Conservation (phyloP, 2,797 vertebrate genomes). For the Anabacerthia variegaticeps region DNA sequence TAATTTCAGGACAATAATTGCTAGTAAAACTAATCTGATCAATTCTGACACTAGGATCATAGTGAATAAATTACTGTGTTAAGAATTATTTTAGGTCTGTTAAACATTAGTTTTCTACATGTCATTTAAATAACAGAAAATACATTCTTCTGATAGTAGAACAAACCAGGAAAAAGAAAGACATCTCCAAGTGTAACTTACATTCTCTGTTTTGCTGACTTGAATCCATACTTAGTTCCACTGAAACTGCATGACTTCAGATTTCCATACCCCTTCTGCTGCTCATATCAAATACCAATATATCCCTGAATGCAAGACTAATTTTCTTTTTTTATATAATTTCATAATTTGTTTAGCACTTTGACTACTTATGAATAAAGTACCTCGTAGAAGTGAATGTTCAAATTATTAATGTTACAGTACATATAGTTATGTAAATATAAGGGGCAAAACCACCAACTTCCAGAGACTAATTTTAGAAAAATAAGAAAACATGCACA, state of each 20-base stretch:
- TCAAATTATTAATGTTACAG: not conserved
- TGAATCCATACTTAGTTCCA: not conserved
- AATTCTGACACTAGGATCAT: conserved; percentile 60
- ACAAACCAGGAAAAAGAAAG: conserved; percentile 4
- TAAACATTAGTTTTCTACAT: conserved; percentile 61
- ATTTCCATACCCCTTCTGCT: not conserved
- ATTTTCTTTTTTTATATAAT: not conserved
- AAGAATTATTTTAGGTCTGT: conserved; percentile 47
- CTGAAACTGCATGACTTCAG: not conserved
- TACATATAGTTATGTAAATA: not conserved
- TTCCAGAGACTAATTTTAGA: not conserved
- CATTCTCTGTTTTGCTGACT: not conserved
- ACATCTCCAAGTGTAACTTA: not conserved
- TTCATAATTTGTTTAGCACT: not conserved
- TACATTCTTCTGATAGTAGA: not conserved
- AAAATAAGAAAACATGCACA: not conserved
- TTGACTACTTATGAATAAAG: not conserved
- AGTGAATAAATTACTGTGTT: conserved; percentile 45
- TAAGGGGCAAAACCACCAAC: rapidly evolving
- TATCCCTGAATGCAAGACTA: not conserved
- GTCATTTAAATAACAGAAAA: conserved; percentile 58
- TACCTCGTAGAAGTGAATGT: not conserved
- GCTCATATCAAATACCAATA: not conserved
- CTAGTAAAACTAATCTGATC: conserved; percentile 70
- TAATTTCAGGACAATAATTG: conserved; percentile 54